These are phyloP conservation scores for Lophotriccus pileatus DNA, from an alignment of 2,797 vertebrate species.

Conservation along the genomic window DNA sequence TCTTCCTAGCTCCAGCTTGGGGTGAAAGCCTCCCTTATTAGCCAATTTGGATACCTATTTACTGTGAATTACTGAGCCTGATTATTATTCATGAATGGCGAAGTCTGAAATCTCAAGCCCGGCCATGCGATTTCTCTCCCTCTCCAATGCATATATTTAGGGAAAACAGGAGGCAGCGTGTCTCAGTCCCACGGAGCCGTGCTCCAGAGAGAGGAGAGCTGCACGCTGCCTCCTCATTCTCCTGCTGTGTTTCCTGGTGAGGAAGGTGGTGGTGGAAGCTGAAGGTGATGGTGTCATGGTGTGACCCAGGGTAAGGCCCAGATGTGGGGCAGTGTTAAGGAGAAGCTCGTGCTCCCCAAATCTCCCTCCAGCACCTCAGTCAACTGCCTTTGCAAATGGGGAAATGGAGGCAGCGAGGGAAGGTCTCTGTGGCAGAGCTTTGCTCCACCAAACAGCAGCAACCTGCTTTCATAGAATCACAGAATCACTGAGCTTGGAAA, in stretches of 20 bases:
- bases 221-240: background rate
- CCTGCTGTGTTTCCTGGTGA: background rate
- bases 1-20: conserved; percentile 65
- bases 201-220: background rate
- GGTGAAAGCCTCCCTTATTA: conserved; percentile 78
- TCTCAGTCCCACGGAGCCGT: background rate
- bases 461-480: background rate
- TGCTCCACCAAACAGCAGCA: background rate
- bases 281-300: background rate
- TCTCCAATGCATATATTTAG: conserved; percentile 24
- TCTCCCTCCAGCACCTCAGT: background rate
- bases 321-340: background rate
- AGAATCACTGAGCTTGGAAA: background rate
- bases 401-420: background rate
- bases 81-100: conserved; percentile 77
- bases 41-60: conserved; percentile 77
- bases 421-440: background rate
- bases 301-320: background rate
- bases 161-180: conserved; percentile 1
- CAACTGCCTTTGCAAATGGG: background rate
- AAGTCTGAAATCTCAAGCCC: conserved; percentile 62
- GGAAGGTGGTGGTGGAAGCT: background rate
- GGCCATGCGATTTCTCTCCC: conserved; percentile 50
- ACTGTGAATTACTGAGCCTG: conserved; percentile 75
- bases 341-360: background rate